These are phyloP conservation scores for Aptenodytes patagonicus DNA, from an alignment of 2,113 vertebrate species.

Conservation along the genomic window DNA sequence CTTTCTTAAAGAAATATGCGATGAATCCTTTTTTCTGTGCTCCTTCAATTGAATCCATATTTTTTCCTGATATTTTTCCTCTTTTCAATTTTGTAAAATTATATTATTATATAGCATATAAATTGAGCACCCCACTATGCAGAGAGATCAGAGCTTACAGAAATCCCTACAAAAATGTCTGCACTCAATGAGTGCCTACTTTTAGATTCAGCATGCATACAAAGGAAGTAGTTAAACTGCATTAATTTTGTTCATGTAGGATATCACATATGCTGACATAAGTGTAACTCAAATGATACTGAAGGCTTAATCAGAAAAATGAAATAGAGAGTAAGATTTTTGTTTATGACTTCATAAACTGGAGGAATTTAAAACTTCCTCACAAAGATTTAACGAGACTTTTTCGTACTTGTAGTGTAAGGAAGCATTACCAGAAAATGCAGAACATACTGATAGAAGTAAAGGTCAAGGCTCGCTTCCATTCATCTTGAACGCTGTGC, in stretches of 20 bases:
- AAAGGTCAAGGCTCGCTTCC: slow-evolving; percentile 10
- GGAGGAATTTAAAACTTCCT: background rate
- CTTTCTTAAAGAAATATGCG: background rate
- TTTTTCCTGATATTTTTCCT: background rate
- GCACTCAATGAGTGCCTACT: background rate
- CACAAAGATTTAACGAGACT: background rate
- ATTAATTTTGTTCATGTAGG: background rate
- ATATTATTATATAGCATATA: background rate
- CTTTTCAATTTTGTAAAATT: background rate
- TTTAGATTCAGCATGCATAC: background rate
- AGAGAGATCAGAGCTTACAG: background rate
- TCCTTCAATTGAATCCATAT: background rate
- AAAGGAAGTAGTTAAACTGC: background rate
- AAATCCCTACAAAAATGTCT: background rate
- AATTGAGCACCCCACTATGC: background rate
- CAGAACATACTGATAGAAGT: background rate
- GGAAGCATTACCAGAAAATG: background rate
- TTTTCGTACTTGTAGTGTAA: background rate
- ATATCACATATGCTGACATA: background rate
- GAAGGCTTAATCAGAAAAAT: background rate
- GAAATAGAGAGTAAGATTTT: background rate
- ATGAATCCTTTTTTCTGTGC: background rate
- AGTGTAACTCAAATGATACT: background rate
- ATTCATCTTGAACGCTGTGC: background rate
- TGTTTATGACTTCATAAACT: background rate